Evolutionary conservation across 2,888 invertebrate species (phyloP).

Genomic region (Crematogaster levior): DNA sequence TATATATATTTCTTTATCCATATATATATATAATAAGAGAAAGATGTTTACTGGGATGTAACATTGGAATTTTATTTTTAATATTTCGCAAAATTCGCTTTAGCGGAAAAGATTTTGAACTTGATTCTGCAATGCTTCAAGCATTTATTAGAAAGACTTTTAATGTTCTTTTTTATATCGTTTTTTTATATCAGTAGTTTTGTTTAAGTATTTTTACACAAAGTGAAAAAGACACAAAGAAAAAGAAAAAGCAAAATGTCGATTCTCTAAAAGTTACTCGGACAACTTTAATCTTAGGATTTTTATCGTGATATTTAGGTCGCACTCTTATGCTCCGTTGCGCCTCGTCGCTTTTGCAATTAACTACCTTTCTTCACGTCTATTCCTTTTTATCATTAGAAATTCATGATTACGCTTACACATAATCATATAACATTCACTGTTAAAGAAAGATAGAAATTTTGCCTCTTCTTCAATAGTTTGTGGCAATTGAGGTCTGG

Average conservation of each 20-base stretch:
- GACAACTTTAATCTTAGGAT: constrained; percentile 60
- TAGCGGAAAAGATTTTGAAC: too few relatives aligned
- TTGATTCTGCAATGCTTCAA: too few relatives aligned
- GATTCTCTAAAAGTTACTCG: constrained; percentile 33
- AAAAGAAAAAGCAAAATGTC: neutral
- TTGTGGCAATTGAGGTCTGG: too few relatives aligned
- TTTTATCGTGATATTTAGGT: constrained; percentile 39
- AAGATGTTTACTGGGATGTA: too few relatives aligned
- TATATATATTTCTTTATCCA: too few relatives aligned
- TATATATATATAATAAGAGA: too few relatives aligned
- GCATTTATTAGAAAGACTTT: neutral
- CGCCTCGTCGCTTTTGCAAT: constrained; percentile 54
- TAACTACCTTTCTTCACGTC: constrained; percentile 32
- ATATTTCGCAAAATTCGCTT: too few relatives aligned
- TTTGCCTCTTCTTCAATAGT: too few relatives aligned
- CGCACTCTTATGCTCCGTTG: constrained; percentile 63
- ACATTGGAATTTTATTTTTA: too few relatives aligned
- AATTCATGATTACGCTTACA: constrained; percentile 57
- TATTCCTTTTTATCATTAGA: constrained; percentile 45
- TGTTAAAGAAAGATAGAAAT: too few relatives aligned
- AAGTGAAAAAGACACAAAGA: neutral
- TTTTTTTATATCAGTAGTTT: neutral
- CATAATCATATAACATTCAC: too few relatives aligned
- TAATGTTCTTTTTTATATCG: neutral
- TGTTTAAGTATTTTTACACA: neutral